These are phyloP conservation scores for Heliconius hermathena DNA, from an alignment of 1,140 invertebrate species.

Conservation along the genomic window DNA sequence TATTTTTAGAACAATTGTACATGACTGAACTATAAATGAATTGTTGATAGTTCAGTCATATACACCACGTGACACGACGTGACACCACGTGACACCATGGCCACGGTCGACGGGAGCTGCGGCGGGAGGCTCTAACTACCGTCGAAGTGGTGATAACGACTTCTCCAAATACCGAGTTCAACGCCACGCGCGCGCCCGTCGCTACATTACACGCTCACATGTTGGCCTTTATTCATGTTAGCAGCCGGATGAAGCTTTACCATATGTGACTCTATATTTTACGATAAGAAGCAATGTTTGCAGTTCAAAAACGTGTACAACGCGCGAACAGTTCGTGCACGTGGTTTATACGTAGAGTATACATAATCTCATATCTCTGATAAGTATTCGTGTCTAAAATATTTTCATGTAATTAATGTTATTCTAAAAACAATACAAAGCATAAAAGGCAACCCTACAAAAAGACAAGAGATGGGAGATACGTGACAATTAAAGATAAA, in stretches of 20 bases:
- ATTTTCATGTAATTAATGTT: background rate
- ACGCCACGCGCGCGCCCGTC: background rate
- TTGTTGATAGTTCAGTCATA: background rate
- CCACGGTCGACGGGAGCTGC: background rate
- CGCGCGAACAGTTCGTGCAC: too few relatives aligned
- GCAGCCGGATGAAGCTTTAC: background rate
- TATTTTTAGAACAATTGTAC: background rate
- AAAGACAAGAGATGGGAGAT: too few relatives aligned
- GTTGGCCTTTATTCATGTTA: background rate
- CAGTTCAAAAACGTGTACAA: too few relatives aligned
- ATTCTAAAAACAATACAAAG: too few relatives aligned
- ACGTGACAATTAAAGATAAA: too few relatives aligned
- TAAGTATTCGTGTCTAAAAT: background rate
- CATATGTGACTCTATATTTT: background rate
- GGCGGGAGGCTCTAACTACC: constrained; percentile 8
- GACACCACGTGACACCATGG: too few relatives aligned
- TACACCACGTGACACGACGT: too few relatives aligned
- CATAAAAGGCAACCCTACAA: too few relatives aligned
- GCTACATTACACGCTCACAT: background rate
- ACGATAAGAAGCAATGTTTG: background rate
- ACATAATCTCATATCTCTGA: too few relatives aligned
- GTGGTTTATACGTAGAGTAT: too few relatives aligned
- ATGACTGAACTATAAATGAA: background rate
- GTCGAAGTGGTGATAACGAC: constrained; percentile 7
- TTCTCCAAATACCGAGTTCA: constrained; percentile 23